Conservation (phyloP, 2,797 vertebrate species). For the Gymnopithys bicolor region DNA sequence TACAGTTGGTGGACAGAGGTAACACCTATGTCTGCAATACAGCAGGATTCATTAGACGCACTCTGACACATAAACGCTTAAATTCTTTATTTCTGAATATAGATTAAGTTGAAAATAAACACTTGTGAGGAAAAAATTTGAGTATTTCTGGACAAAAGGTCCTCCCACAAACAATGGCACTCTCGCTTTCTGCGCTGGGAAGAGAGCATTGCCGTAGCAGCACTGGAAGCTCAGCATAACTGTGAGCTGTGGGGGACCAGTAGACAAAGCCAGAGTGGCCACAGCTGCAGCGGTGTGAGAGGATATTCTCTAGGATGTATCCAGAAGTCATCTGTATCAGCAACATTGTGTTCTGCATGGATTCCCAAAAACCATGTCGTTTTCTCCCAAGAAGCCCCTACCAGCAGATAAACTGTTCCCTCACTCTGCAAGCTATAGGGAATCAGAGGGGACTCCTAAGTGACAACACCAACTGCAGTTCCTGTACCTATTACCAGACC, state of each 20-base stretch:
- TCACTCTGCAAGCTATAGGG: not conserved
- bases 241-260: not conserved
- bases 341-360: too few species aligned
- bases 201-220: not conserved
- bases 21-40: not conserved
- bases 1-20: not conserved
- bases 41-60: not conserved
- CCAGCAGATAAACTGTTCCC: not conserved
- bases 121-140: not conserved
- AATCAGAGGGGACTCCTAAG: not conserved
- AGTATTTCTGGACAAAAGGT: not conserved
- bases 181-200: not conserved
- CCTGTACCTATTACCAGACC: not conserved
- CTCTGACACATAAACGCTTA: not conserved
- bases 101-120: not conserved
- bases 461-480: not conserved
- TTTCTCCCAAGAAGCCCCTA: not conserved
- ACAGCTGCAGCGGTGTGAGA: not conserved
- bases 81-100: not conserved
- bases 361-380: not conserved
- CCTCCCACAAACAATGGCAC: not conserved
- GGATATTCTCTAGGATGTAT: not conserved
- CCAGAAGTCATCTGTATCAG: not conserved
- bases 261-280: fast-evolving
- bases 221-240: not conserved